Percentiles rank a stretch among this genome's conserved stretches.
Evolutionary conservation across 2,888 invertebrate genomes (phyloP).

Genomic region (Oscheius myriophilus): DNA sequence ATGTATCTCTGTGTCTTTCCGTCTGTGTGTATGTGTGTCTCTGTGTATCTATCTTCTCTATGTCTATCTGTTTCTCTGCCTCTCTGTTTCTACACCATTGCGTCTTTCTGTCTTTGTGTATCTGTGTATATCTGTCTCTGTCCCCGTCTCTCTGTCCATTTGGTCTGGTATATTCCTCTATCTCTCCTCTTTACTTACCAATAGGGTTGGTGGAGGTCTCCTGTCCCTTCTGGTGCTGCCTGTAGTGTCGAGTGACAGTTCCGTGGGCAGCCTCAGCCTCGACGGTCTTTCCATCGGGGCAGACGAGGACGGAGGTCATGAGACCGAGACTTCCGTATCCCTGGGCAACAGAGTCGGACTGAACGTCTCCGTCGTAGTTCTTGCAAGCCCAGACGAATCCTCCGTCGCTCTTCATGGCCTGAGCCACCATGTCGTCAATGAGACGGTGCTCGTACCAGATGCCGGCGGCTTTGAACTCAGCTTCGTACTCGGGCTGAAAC

Average conservation of each 20-base stretch:
- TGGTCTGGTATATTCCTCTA: neutral
- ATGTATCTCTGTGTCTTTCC: too few relatives aligned
- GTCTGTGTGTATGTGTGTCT: too few relatives aligned
- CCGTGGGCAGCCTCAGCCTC: slow-evolving; percentile 99
- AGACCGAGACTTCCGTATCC: slow-evolving; percentile 86
- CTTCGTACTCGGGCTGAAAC: slow-evolving; percentile 79
- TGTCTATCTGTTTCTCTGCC: too few relatives aligned
- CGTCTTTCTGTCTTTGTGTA: too few relatives aligned
- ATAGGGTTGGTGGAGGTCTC: slow-evolving; percentile 99
- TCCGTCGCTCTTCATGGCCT: slow-evolving; percentile 84
- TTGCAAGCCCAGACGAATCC: slow-evolving; percentile 99
- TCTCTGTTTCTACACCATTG: too few relatives aligned
- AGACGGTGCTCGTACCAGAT: slow-evolving; percentile 98
- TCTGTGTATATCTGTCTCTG: too few relatives aligned
- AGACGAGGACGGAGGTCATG: slow-evolving; percentile 96
- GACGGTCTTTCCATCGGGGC: slow-evolving; percentile 96
- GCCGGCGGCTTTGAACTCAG: slow-evolving; percentile 83
- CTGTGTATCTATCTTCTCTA: too few relatives aligned
- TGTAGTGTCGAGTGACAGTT: slow-evolving; percentile 90
- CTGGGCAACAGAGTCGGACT: slow-evolving; percentile 97
- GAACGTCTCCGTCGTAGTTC: slow-evolving; percentile 98
- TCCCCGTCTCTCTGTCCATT: too few relatives aligned
- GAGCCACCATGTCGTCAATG: slow-evolving; percentile 99
- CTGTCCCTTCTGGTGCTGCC: slow-evolving; percentile 80
- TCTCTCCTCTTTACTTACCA: too few relatives aligned